A percentile compares a stretch with the other conserved stretches of the same genome.
phyloP scores from a whole-genome alignment of 1,140 invertebrate genomes.

The Leptinotarsa lineolata region DNA sequence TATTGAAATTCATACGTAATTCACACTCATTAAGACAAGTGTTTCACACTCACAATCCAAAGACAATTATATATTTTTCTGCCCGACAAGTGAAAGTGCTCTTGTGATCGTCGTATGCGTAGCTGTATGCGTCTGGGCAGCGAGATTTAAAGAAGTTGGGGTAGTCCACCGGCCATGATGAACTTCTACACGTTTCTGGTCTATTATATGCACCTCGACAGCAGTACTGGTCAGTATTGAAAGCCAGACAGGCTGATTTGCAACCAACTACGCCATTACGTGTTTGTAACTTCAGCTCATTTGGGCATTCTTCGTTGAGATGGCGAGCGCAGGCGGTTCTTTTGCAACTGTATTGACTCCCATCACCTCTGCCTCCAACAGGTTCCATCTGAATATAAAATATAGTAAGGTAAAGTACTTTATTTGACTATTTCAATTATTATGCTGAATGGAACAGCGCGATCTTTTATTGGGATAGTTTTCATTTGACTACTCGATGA shows the following conservation, averaged over 20 bases:
- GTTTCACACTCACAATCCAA: slow-evolving; percentile 33
- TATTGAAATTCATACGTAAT: too few species aligned
- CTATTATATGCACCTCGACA: slow-evolving; percentile 49
- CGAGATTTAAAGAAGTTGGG: slow-evolving; percentile 55
- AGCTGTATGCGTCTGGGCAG: slow-evolving; percentile 58
- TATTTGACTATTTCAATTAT: too few species aligned
- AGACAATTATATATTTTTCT: slow-evolving; percentile 40
- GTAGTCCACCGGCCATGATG: slow-evolving; percentile 54
- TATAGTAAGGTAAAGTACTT: too few species aligned
- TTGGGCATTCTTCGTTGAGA: slow-evolving; percentile 54
- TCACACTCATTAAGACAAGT: too few species aligned
- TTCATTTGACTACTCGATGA: too few species aligned
- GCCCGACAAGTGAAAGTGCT: slow-evolving; percentile 56
- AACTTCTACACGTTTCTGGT: slow-evolving; percentile 55
- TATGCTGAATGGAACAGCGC: too few species aligned
- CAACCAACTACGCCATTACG: slow-evolving; percentile 55
- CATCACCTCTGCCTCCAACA: slow-evolving; percentile 42
- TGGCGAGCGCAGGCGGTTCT: slow-evolving; percentile 52
- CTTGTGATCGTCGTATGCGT: slow-evolving; percentile 57
- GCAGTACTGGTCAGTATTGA: slow-evolving; percentile 57
- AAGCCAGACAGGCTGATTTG: slow-evolving; percentile 58
- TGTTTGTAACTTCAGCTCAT: slow-evolving; percentile 48
- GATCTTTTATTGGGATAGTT: too few species aligned
- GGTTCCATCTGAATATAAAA: slow-evolving; percentile 44
- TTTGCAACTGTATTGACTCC: slow-evolving; percentile 54